These are phyloP conservation scores for Dendrolimus kikuchii DNA, from an alignment of 1,140 invertebrate genomes.

Conservation along the genomic window DNA sequence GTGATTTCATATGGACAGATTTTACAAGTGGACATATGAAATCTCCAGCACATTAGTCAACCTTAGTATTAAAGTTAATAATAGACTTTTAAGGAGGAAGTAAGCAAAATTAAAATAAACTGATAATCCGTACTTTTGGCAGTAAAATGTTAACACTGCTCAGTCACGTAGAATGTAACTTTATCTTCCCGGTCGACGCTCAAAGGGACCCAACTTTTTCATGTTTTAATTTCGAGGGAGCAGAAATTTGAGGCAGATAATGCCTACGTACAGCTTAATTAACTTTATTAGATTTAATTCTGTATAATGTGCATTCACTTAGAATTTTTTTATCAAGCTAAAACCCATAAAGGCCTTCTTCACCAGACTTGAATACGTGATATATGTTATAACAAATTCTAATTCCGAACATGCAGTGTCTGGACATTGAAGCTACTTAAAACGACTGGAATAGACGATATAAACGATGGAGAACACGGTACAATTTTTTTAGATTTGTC, in stretches of 20 bases:
- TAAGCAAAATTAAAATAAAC: no score
- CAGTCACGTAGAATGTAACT: slow-evolving; percentile 32
- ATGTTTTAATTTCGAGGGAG: slow-evolving; percentile 41
- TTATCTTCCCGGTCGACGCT: slow-evolving; percentile 32
- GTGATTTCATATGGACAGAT: no score
- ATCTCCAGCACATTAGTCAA: no score
- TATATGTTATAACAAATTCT: background rate
- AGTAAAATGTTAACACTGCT: slow-evolving; percentile 7
- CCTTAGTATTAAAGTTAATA: no score
- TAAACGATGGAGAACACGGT: no score
- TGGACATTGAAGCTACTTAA: no score
- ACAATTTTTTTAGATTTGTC: no score
- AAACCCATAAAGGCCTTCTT: background rate
- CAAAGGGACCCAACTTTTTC: slow-evolving; percentile 28
- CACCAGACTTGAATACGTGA: background rate
- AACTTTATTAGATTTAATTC: slow-evolving; percentile 67
- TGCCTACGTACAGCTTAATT: slow-evolving; percentile 53
- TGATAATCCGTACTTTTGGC: no score
- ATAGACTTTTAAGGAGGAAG: no score
- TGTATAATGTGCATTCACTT: slow-evolving; percentile 39
- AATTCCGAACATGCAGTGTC: background rate
- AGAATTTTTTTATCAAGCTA: background rate
- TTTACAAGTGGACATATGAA: no score
- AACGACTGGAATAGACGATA: no score
- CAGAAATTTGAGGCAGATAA: slow-evolving; percentile 56